Evolutionary conservation across 2,797 vertebrate species (phyloP).

Genomic region (Pangasius macronema): DNA sequence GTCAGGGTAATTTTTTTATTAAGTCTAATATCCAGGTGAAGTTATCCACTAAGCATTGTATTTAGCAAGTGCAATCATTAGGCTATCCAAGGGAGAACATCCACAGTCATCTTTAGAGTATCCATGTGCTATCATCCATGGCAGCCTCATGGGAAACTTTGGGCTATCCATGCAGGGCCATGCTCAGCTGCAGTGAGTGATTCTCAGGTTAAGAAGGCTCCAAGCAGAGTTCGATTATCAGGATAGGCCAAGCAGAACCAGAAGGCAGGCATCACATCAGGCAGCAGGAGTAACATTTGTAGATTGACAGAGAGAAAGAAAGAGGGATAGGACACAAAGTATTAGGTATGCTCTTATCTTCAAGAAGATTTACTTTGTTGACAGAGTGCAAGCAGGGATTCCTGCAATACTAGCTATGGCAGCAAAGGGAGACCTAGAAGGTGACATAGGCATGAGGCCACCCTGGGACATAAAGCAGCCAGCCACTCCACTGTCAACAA

Average conservation of each 20-base stretch:
- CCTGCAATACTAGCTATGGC: not conserved
- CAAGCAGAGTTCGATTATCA: not conserved
- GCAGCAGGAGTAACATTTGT: not conserved
- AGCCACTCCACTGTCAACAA: not conserved
- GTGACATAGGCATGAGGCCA: not conserved
- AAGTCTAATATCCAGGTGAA: too few species aligned
- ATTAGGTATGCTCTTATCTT: not conserved
- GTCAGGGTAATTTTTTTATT: not conserved
- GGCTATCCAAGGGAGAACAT: too few species aligned
- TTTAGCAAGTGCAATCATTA: too few species aligned
- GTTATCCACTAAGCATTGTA: too few species aligned
- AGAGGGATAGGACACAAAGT: not conserved
- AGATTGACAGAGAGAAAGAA: not conserved
- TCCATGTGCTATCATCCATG: too few species aligned
- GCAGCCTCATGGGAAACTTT: not conserved
- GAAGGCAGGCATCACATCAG: not conserved
- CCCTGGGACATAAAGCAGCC: not conserved
- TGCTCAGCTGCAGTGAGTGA: not conserved
- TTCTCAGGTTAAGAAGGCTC: not conserved
- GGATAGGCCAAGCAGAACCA: not conserved
- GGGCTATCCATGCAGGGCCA: not conserved
- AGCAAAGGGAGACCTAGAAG: not conserved
- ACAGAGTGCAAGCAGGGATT: not conserved
- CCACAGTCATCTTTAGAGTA: too few species aligned
- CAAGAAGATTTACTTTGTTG: not conserved